These are phyloP conservation scores for Ibycter americanus DNA, from an alignment of 2,797 vertebrate genomes.

Conservation along the genomic window DNA sequence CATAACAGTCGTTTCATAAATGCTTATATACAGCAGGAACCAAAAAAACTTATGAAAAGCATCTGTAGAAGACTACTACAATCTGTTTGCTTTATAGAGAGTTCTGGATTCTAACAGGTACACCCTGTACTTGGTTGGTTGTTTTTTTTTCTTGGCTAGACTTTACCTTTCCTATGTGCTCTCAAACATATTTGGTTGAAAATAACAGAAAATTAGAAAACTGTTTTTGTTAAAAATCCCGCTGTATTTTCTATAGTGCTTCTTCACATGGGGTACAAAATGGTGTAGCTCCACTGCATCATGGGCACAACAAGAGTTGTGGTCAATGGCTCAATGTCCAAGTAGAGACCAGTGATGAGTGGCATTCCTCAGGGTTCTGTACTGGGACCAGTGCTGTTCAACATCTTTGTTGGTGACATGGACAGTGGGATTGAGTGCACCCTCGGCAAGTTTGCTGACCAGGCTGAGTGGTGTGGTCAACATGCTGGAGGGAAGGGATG, in stretches of 20 bases:
- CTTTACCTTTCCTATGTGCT: neutral
- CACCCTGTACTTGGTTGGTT: accelerated
- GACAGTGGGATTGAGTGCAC: too few species aligned
- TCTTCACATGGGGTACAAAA: neutral
- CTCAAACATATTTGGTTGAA: neutral
- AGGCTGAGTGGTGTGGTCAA: too few species aligned
- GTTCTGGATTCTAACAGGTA: neutral
- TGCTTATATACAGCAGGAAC: neutral
- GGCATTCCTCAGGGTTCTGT: too few species aligned
- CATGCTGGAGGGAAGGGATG: too few species aligned
- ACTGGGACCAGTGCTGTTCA: too few species aligned
- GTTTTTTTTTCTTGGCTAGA: neutral
- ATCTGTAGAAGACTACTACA: neutral
- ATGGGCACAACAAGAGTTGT: too few species aligned
- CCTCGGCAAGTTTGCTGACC: too few species aligned
- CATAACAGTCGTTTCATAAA: neutral
- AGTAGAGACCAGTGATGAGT: too few species aligned
- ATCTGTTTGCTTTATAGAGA: neutral
- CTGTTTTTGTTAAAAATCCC: neutral
- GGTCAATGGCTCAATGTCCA: too few species aligned
- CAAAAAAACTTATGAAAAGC: neutral
- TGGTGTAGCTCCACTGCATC: neutral
- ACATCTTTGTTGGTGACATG: too few species aligned
- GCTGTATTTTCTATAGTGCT: neutral
- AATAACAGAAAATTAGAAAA: neutral